These are phyloP conservation scores for Periphyllus acericola DNA, from an alignment of 2,888 invertebrate species.

Conservation along the genomic window DNA sequence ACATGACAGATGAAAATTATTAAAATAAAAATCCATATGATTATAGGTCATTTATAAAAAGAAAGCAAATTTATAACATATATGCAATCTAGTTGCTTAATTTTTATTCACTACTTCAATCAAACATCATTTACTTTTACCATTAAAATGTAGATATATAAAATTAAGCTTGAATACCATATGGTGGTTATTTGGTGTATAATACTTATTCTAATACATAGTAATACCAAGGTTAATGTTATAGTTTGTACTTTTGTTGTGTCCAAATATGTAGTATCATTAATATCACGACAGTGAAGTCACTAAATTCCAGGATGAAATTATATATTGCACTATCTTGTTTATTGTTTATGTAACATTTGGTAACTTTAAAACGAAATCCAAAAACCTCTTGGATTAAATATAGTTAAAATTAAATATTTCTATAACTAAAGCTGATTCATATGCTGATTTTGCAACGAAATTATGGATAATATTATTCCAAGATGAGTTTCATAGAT, in stretches of 20 bases:
- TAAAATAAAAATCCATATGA: neutral
- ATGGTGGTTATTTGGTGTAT: neutral
- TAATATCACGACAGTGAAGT: conserved; percentile 20
- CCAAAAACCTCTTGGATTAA: neutral
- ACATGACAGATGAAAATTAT: neutral
- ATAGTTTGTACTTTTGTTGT: conserved; percentile 15
- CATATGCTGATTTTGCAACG: neutral
- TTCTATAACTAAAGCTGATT: neutral
- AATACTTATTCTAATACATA: neutral
- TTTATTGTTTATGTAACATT: neutral
- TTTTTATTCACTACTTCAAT: conserved; percentile 9
- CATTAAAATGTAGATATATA: neutral
- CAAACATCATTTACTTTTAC: neutral
- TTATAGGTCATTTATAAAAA: neutral
- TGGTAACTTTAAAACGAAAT: neutral
- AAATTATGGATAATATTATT: neutral
- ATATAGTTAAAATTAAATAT: neutral
- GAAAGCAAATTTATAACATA: conserved; percentile 11
- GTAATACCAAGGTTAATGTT: neutral
- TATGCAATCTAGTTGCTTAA: neutral
- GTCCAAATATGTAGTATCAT: conserved; percentile 30
- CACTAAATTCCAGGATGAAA: conserved; percentile 3
- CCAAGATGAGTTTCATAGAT: neutral
- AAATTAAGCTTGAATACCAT: neutral
- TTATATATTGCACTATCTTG: neutral